Conservation (phyloP, 2,113 vertebrate species). For the Picathartes gymnocephalus region DNA sequence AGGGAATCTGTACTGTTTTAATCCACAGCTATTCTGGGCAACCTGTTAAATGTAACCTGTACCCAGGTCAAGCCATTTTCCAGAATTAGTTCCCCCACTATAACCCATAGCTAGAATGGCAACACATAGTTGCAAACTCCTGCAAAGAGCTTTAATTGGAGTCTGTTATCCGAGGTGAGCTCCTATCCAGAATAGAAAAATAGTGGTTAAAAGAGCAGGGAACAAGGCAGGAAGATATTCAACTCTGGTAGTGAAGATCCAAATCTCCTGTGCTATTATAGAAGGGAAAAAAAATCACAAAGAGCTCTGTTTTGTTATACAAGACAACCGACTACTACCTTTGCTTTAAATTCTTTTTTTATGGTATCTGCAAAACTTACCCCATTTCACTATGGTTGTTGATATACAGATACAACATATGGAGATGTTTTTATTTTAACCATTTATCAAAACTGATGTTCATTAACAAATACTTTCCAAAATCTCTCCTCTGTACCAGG, state of each 20-base stretch:
- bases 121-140: rapidly evolving
- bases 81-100: neutral
- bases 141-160: neutral
- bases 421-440: neutral
- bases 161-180: neutral
- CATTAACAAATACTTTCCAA: neutral
- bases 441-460: neutral
- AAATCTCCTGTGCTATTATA: neutral
- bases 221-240: neutral
- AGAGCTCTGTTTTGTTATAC: neutral
- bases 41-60: neutral
- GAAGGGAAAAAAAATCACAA: neutral
- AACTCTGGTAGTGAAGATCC: neutral
- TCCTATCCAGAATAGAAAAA: neutral
- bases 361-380: neutral
- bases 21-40: neutral
- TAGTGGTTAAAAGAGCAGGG: neutral
- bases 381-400: neutral
- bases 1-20: neutral
- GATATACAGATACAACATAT: neutral
- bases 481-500: neutral
- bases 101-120: neutral
- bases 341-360: neutral
- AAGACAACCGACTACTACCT: neutral
- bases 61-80: neutral